Evolutionary conservation across 30 jellyfish, hydroid and myxozoan genomes (phyloP).

Genomic region (Mastigias papua): DNA sequence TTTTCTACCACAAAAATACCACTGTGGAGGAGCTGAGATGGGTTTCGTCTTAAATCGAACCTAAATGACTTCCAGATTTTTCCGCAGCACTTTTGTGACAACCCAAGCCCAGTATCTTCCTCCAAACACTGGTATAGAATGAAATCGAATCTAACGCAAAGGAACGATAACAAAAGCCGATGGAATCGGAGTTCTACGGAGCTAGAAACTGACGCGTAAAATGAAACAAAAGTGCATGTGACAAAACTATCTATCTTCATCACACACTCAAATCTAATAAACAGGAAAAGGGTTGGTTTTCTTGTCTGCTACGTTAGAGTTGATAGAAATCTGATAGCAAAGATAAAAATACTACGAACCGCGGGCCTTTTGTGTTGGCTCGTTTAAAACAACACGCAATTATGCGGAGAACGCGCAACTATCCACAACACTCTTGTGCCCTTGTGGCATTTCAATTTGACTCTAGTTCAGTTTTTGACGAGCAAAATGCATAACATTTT

Average conservation of each 20-base stretch:
- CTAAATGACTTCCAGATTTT: too few relatives aligned
- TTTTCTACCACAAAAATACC: too few relatives aligned
- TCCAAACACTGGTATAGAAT: too few relatives aligned
- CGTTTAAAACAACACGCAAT: background rate
- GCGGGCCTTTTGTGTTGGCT: background rate
- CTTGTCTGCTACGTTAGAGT: background rate
- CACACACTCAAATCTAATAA: slow-evolving; percentile 36
- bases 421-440: background rate
- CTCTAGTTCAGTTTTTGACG: background rate
- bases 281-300: slow-evolving; percentile 52
- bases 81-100: too few relatives aligned
- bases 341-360: slow-evolving; percentile 20
- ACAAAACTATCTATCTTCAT: slow-evolving; percentile 9
- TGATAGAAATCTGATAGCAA: background rate
- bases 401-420: slow-evolving; percentile 9
- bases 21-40: too few relatives aligned
- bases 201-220: too few relatives aligned
- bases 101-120: too few relatives aligned
- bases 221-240: background rate
- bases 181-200: too few relatives aligned
- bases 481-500: background rate
- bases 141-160: too few relatives aligned
- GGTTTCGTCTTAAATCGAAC: too few relatives aligned
- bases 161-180: too few relatives aligned
- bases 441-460: slow-evolving; percentile 30